Evolutionary conservation across 2,113 vertebrate genomes (phyloP), one percentile per base, ranked within the genome.

Genomic region (Myodes glareolus): DNA sequence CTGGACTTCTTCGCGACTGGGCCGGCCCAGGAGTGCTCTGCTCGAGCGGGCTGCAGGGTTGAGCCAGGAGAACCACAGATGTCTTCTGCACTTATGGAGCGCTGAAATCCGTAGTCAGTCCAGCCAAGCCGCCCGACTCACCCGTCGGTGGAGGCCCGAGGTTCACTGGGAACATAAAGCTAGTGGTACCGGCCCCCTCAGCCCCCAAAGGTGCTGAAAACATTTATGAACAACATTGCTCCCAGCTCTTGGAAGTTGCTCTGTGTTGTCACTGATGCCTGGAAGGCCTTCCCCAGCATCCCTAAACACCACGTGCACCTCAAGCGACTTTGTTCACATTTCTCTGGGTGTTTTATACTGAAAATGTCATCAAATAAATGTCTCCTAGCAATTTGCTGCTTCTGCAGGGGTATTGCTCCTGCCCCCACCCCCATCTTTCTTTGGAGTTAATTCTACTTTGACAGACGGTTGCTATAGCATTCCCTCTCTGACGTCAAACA

Each of bases 401-500:
- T 96, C 94, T 87, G 90, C 93, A 87, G 94, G 96, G 98, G 94
- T 98, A 84, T 86, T 97, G 94, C 92, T 87, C 89, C 67, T 92
- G 78, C 96, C 96, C 95, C 97, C 95, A 95, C 97, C 94, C 98
- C 95, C 97, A 96, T 95, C 97, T 98, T 98, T 97, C 98, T 98
- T 97, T 98, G 96, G 98, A 97, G 98, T 98, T 98, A 98, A 96
- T 97, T 97, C 97, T 98, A 98, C 98, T 98, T 98, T 98, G 98
- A 98, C 98, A 98, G 98, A 97, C 98, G 97, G 98, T 99, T 99
- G 98, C 99, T 98, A 98, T 98, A 99, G 98, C 98, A 98, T 94
- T 98, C 95, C 97, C 58, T 97, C 96, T 98, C 98, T 98, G 98
- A 98, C 98, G 98, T 99, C 98, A 99, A 98, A 94, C 97, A 96